phyloP scores from a whole-genome alignment of 2,113 vertebrate species.

The Brachionichthys hirsutus region DNA sequence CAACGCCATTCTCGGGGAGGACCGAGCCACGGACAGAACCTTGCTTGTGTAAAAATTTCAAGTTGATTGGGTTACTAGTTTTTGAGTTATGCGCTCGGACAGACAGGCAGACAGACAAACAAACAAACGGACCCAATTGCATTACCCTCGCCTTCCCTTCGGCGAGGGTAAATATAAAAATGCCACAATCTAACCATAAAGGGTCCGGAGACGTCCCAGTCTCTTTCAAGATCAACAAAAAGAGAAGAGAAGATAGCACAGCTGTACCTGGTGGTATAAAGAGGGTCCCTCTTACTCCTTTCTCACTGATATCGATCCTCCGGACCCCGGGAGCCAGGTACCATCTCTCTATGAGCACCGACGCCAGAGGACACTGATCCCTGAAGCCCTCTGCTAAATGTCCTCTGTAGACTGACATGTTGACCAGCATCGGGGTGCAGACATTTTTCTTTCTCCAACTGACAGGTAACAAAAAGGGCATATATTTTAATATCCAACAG shows the following conservation, averaged over 20 bases:
- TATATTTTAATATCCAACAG: not conserved
- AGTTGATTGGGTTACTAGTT: no score
- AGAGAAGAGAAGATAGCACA: not conserved
- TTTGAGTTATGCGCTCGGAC: no score
- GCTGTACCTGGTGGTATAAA: conserved; percentile 76
- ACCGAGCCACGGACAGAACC: no score
- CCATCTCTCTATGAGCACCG: conserved; percentile 69
- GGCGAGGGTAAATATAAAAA: no score
- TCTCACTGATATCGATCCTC: conserved; percentile 55
- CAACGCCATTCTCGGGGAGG: no score
- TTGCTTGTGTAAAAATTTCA: no score
- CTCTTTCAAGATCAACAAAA: not conserved
- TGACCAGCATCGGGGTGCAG: conserved; percentile 61
- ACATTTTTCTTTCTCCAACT: conserved; percentile 75
- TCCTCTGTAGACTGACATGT: conserved; percentile 63
- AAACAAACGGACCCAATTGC: no score
- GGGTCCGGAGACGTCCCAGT: no score
- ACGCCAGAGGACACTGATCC: conserved; percentile 47
- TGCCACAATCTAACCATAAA: not conserved
- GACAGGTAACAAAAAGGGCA: not conserved
- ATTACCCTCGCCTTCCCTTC: no score
- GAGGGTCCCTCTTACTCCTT: conserved; percentile 63
- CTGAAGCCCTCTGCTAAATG: conserved; percentile 60
- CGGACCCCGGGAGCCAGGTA: conserved; percentile 74
- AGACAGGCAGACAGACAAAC: no score